A percentile compares a stretch with the other conserved stretches of the same genome.
phyloP scores from a whole-genome alignment of 2,113 vertebrate species.

The Aphyosemion australe region DNA sequence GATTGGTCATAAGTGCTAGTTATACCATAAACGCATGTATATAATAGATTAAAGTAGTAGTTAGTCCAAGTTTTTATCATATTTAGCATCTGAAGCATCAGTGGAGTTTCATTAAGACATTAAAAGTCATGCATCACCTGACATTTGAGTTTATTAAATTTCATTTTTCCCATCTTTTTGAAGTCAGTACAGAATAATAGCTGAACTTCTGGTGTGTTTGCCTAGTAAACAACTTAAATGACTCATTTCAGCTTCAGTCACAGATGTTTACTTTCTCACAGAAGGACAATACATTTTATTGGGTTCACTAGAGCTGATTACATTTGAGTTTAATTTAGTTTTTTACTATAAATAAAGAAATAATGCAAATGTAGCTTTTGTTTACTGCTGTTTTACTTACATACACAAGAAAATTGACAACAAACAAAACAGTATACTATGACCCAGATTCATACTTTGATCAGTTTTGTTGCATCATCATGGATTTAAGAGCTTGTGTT shows the following conservation, averaged over 20 bases:
- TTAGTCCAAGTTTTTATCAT: not conserved
- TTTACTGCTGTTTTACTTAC: too few species aligned
- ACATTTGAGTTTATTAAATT: not conserved
- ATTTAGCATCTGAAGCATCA: too few species aligned
- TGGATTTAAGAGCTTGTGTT: too few species aligned
- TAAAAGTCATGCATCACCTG: too few species aligned
- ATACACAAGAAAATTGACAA: too few species aligned
- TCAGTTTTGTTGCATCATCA: too few species aligned
- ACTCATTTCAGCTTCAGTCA: slow-evolving; percentile 16
- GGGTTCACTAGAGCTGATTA: slow-evolving; percentile 26
- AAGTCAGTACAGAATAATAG: not conserved
- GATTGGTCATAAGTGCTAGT: too few species aligned
- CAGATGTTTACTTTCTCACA: slow-evolving; percentile 54
- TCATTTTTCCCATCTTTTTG: not conserved
- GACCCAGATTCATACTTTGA: too few species aligned
- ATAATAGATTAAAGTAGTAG: not conserved
- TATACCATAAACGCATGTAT: too few species aligned
- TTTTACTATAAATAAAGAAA: too few species aligned
- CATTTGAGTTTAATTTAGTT: not conserved
- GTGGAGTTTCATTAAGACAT: too few species aligned
- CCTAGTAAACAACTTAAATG: slow-evolving; percentile 16
- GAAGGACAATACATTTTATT: slow-evolving; percentile 4
- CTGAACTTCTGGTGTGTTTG: not conserved
- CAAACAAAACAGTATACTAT: too few species aligned
- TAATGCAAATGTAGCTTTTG: not conserved